Evolutionary conservation across 2,888 invertebrate genomes (phyloP).

Genomic region (Pimpla rufipes): DNA sequence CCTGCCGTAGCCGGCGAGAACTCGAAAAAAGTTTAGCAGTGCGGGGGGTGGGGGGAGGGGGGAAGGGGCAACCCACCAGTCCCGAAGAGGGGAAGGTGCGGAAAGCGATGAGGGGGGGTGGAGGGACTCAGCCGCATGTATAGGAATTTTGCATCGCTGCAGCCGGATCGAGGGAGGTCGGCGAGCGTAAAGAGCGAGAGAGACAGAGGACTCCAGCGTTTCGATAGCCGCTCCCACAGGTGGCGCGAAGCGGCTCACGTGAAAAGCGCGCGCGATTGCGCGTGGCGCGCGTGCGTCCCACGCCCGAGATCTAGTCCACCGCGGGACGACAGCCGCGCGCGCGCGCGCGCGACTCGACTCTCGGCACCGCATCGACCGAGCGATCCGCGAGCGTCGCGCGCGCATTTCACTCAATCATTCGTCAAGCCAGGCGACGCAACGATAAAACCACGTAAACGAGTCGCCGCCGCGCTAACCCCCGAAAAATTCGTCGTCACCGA

Average conservation of each 20-base stretch:
- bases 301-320: not conserved
- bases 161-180: conserved; percentile 68
- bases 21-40: not conserved
- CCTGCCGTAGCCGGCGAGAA: not conserved
- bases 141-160: conserved; percentile 52
- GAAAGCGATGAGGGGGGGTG: not conserved
- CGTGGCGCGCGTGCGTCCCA: not conserved
- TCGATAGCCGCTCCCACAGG: conserved; percentile 72
- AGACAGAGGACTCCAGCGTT: conserved; percentile 61
- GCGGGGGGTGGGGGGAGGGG: not conserved
- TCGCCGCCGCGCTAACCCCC: too few relatives aligned
- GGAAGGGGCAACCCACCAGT: not conserved
- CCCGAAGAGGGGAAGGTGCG: not conserved
- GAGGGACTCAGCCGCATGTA: not conserved
- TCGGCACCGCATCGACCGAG: too few relatives aligned
- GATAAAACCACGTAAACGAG: too few relatives aligned
- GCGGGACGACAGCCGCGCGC: too few relatives aligned
- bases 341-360: too few relatives aligned
- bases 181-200: too few relatives aligned
- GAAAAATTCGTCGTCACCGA: too few relatives aligned
- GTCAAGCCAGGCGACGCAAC: too few relatives aligned
- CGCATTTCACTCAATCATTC: too few relatives aligned
- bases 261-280: conserved; percentile 21
- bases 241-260: conserved; percentile 72
- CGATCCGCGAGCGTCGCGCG: too few relatives aligned